phyloP scores from a whole-genome alignment of 2,888 invertebrate genomes.

The Hemaris fuciformis region DNA sequence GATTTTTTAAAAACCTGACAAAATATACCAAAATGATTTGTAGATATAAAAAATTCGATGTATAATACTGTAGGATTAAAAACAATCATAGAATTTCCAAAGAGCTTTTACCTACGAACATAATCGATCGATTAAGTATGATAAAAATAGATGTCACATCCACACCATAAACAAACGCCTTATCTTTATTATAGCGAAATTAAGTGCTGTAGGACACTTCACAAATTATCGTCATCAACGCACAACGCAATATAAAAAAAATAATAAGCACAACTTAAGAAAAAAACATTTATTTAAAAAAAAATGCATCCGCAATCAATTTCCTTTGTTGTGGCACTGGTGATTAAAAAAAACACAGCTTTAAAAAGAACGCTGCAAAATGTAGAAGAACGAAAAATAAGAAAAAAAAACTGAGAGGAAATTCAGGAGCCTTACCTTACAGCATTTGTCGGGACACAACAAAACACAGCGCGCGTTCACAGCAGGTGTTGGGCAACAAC shows the following conservation, averaged over 20 bases:
- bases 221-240: background rate
- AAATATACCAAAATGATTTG: too few species aligned
- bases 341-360: background rate
- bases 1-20: too few species aligned
- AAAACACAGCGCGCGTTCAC: conserved; percentile 56
- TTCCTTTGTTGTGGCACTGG: background rate
- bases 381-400: background rate
- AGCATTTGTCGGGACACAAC: conserved; percentile 64
- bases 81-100: too few species aligned
- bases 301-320: background rate
- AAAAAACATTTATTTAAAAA: background rate
- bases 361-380: background rate
- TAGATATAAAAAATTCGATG: too few species aligned
- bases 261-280: background rate
- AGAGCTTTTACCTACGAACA: background rate
- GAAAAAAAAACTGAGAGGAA: background rate
- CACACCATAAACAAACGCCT: background rate
- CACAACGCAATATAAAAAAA: background rate
- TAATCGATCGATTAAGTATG: background rate
- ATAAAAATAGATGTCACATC: background rate
- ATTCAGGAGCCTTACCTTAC: conserved; percentile 57
- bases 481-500: conserved; percentile 55
- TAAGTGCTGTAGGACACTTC: background rate
- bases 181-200: background rate
- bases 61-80: too few species aligned